Evolutionary conservation across 2,888 invertebrate genomes (phyloP), one percentile per base, ranked within the genome.

Genomic region (Parnassius smintheus): DNA sequence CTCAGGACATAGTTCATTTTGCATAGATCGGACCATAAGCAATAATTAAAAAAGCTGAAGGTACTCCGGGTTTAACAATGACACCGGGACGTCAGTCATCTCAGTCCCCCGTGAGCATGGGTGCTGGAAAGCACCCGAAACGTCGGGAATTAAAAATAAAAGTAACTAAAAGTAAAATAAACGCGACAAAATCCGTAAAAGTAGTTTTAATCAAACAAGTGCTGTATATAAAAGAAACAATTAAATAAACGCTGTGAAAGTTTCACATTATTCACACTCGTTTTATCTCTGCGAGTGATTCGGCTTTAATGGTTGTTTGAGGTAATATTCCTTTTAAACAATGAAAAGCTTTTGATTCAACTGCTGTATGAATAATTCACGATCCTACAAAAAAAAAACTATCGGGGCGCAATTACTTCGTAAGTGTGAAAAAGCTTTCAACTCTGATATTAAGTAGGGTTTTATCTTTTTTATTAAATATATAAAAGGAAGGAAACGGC

Each of bases 321-420:
- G 50, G 58, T 62, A 58, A 58, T 62, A 59, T 59, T 58, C 62
- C 55, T 58, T 62, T 58, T 59, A 59, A 62, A 62, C 62, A 62
- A 62, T 62, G 62, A 49, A 62, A 61, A 54, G 62, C 62, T 62
- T 50, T 49, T 50, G 58, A 59, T 62, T 54, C 55, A 42, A 50
- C 42, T n/a, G 44, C 54, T 46, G 48, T 58, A 58, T 58, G 62
- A 62, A 58, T 62, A 58, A 62, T 62, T 62, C 62, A 58, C 62
- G 58, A 50, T 35, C 44, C 58, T 25, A 45, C 18, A 22, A 45
- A 35, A 35, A 18, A 35, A 62, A 58, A 62, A 58, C 57, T 57
- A 58, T 12, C 58, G 58, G 50, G 50, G 49, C 18, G 45, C 50
- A 9, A 42, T 59, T n/a, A 52, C 56, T 41, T 13, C 8, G 50